Evolutionary conservation across 2,888 invertebrate species (phyloP), one percentile per base, ranked within the genome.

Genomic region (Drosophila bunnanda): DNA sequence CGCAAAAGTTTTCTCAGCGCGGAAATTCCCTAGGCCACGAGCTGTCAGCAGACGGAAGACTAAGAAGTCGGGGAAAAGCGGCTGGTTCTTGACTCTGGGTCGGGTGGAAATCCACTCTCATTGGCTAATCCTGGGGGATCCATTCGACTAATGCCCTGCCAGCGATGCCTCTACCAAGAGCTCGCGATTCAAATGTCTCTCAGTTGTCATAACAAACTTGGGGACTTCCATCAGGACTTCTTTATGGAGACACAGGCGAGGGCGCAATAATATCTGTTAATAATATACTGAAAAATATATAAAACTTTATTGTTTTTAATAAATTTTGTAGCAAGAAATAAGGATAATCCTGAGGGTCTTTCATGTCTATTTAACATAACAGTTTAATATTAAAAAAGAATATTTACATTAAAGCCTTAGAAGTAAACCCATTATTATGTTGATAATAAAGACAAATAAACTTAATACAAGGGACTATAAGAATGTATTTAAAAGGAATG

Each of bases 141-240:
- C 86, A 86, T 86, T 89, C 84, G 82, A 75, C 86, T 86, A 86
- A 86, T 86, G 86, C 88, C 70, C 73, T 64, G 74, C 79, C 72
- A 78, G 76, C 78, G 80, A 82, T 78, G 64, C 76, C 68, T 64
- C 39, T 46, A 46, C 53, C 59, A 55, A 62, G 54, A 60, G 52
- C 66, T 34, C 64, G 64, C 66, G 76, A 75, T 88, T 88, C 77
- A 86, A 86, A 87, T 86, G 75, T 81, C 89, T 80, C 75, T 76
- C 82, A 77, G 85, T 89, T 87, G 86, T 86, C 86, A 86, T 89
- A 85, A 84, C 89, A 80, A 79, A 84, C 68, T 62, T 66, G 55
- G 73, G 55, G 71, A 50, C 36, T 61, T 55, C 20, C 46, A 34
- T 34, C 67, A 55, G 38, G 44, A 5, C 20, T 54, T 20, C 20